Conservation (phyloP, 2,113 vertebrate species). For the Mustela nigripes region DNA sequence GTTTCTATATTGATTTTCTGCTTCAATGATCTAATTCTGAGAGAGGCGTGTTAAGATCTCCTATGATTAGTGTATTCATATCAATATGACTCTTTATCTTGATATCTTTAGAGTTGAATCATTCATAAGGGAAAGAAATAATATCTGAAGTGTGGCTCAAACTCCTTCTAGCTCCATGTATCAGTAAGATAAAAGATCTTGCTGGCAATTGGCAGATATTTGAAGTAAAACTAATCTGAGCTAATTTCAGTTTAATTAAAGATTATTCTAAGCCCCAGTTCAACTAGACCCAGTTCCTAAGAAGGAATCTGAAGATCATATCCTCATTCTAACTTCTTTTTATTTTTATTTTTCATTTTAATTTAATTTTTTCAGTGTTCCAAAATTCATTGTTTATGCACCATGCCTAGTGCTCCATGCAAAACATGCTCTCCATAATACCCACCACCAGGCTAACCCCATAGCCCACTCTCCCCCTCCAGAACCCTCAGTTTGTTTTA, state of each 20-base stretch:
- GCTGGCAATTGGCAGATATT: not conserved
- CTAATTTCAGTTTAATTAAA: not conserved
- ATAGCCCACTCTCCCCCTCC: too few species aligned
- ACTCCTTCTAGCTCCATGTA: not conserved
- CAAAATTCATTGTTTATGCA: too few species aligned
- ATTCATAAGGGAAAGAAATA: not conserved
- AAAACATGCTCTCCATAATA: too few species aligned
- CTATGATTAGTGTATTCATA: too few species aligned
- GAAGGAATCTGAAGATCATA: not conserved
- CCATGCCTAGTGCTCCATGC: too few species aligned
- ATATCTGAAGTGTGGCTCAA: not conserved
- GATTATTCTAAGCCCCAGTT: not conserved
- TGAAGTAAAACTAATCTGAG: not conserved
- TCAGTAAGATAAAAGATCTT: not conserved
- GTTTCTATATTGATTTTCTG: too few species aligned
- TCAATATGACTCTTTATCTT: not conserved
- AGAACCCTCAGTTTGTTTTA: not conserved
- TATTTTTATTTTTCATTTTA: not conserved
- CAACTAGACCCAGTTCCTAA: not conserved
- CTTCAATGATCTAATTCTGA: too few species aligned
- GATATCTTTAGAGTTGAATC: not conserved
- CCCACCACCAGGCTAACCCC: too few species aligned
- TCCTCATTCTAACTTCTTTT: not conserved
- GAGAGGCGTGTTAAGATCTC: too few species aligned
- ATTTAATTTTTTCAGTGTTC: too few species aligned